These are phyloP conservation scores for Cheumatopsyche charites DNA, from an alignment of 1,140 invertebrate species.

Conservation along the genomic window DNA sequence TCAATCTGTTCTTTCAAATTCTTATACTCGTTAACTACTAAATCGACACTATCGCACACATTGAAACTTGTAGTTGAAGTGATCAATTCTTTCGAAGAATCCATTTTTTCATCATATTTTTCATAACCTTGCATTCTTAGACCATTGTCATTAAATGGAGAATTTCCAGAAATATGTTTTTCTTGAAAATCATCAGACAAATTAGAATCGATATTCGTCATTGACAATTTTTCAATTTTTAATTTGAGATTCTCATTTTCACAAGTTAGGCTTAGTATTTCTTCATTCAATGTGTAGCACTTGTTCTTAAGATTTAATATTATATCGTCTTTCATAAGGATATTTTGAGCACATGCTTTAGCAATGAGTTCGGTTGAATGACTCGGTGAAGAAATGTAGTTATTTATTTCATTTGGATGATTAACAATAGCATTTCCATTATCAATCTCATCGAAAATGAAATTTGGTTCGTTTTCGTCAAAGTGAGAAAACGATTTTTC, in stretches of 20 bases:
- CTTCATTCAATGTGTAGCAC: not conserved
- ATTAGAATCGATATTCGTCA: too few relatives aligned
- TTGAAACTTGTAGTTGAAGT: too few relatives aligned
- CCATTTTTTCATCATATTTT: not conserved
- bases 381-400: not conserved
- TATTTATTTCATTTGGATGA: too few relatives aligned
- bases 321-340: constrained; percentile 6
- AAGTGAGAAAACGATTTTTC: too few relatives aligned
- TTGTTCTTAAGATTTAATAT: not conserved
- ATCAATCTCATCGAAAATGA: not conserved
- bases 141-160: not conserved
- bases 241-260: not conserved
- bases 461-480: not conserved
- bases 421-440: not conserved
- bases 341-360: constrained; percentile 14
- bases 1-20: not conserved
- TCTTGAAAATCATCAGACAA: not conserved
- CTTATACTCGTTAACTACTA: not conserved
- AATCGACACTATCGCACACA: not conserved
- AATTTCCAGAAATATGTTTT: not conserved
- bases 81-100: not conserved
- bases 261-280: not conserved
- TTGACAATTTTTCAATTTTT: too few relatives aligned
- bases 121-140: too few relatives aligned
- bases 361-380: constrained; percentile 13